Base-by-base conservation (phyloP, 2,797 vertebrate genomes). In the Lithobates sylvaticus region DNA sequence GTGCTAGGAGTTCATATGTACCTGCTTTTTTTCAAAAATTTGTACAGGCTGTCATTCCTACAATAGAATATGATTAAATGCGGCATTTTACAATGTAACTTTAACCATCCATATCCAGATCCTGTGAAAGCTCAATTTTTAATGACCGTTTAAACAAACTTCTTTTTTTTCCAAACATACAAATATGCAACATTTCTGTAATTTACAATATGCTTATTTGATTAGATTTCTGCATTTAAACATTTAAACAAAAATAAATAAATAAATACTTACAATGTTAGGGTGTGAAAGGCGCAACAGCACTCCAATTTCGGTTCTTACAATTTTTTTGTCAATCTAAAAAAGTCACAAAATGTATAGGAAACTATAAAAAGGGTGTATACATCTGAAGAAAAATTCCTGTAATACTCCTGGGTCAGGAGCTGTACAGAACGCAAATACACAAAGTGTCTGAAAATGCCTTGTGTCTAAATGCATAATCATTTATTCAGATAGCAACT, bases 1-100 rank as follows among this genome's bases (percentile, higher is more conserved):
- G n/a, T n/a, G n/a, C n/a, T n/a, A n/a, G n/a, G n/a, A n/a, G n/a
- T n/a, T n/a, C n/a, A n/a, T n/a, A n/a, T n/a, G 98, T 99, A 99
- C 88, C 98, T 99, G 91, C 95, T 99, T 91, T 99, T 94, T 99
- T 99, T 95, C 96, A 99, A 92, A 99, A 99, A 94, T 99, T 99
- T 92, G 98, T 99, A 94, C 98, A 99, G 94, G 98, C 98, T 0
- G 98, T 99, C 96, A 99, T 99, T 96, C 97, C 98, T 90, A 99
- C 98, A 44, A 99, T 99, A 97, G 98, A 99, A 91, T 99, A 99
- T 64, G 98, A 99, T 92, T 99, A 99, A 94, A 99, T 97, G 0
- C 96, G 97, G 92, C 97, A 99, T 92, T 99, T 99, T 94, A 99
- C 97, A 29, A 99, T 99, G 98, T 99, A 97, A 95, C 85, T 91